phyloP scores from a whole-genome alignment of 2,888 invertebrate genomes.

The Digitonthophagus gazella region DNA sequence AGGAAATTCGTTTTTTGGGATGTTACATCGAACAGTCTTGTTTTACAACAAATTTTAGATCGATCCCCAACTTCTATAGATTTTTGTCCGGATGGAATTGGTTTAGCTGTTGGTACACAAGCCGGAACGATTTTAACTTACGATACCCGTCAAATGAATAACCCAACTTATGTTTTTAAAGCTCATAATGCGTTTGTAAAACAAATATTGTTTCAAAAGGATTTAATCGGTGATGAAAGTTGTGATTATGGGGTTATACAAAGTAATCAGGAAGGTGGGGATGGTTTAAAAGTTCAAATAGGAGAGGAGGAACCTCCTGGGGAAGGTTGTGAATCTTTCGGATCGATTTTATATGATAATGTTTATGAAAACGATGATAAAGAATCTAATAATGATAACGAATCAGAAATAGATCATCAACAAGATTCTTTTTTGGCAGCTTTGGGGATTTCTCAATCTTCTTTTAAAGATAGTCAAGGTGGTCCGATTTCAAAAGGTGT shows the following conservation, averaged over 20 bases:
- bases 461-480: neutral
- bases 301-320: neutral
- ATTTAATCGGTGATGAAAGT: conserved; percentile 8
- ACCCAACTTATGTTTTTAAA: conserved; percentile 52
- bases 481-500: conserved; percentile 28
- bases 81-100: conserved; percentile 48
- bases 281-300: neutral
- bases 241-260: conserved; percentile 24
- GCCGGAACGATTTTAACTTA: conserved; percentile 57
- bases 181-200: conserved; percentile 51
- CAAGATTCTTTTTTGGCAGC: conserved; percentile 43
- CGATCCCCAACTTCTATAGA: conserved; percentile 44
- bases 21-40: conserved; percentile 50
- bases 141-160: conserved; percentile 56
- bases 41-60: conserved; percentile 40
- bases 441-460: conserved; percentile 31
- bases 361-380: neutral
- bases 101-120: conserved; percentile 58
- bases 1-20: conserved; percentile 60
- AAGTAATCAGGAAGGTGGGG: conserved; percentile 16
- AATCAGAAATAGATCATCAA: no score
- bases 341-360: conserved; percentile 23
- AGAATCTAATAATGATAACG: conserved; percentile 11
- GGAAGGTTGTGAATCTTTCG: conserved; percentile 23
- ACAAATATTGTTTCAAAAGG: conserved; percentile 29